Base-by-base conservation (phyloP, 2,888 invertebrate genomes). In the Lampropteryx suffumata region DNA sequence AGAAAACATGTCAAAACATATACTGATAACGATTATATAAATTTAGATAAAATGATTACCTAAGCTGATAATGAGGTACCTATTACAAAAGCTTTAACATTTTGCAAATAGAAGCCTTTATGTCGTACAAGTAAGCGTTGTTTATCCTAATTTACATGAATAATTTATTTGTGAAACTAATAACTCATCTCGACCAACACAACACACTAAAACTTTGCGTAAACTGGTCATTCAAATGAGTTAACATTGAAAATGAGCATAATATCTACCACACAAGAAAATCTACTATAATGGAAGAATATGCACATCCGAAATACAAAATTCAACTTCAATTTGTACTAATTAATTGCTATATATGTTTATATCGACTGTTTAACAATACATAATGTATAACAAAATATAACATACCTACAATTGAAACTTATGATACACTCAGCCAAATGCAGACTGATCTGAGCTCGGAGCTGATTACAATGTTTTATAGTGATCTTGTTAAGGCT, bases 341-440 rank as follows among this genome's bases (percentile, higher is more conserved):
- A 47, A 47, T 40, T 47, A 46, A 46, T 46, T 34, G 33, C 33
- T 47, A 40, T 33, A 33, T 13, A 36, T 6, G 12, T 26, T 24
- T 36, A 27, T 30, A 45, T 37, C 24, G 37, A 37, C 30, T 40
- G 33, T 43, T 35, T 13, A 46, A 39, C 33, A 47, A 47, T 47
- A 47, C 33, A 34, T 47, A 33, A 46, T 46, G 37, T 46, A 46
- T 37, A 46, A 47, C 46, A 21, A 21, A 40, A 28, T 33, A 12
- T 33, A 40, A 40, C 28, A 40, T 14, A 39, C 40, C 40, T n/a
- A n/a, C n/a, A 12, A 47, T 32, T 14, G 13, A 21, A 45, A 37
- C 29, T 29, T 33, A 27, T 30, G 17, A 26, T 33, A 32, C 37
- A 44, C 6, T 35, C 34, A 6, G 43, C 36, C 26, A 13, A 0